Evolutionary conservation across 2,888 invertebrate genomes (phyloP).

Genomic region (Ditula angustiorana): DNA sequence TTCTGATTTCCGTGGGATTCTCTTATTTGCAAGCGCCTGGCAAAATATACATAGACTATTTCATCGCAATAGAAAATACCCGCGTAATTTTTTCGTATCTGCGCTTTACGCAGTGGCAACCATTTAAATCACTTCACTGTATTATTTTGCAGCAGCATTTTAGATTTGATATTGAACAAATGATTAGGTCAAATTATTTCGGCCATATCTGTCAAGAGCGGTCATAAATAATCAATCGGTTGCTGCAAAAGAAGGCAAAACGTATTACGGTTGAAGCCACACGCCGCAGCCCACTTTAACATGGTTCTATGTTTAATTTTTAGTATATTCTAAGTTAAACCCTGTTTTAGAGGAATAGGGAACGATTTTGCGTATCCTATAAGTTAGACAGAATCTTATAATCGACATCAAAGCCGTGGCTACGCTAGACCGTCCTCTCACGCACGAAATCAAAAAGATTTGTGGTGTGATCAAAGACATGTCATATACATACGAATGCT

Average conservation of each 20-base stretch:
- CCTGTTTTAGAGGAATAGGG: not conserved
- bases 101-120: no score
- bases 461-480: conserved; percentile 18
- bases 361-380: not conserved
- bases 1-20: no score
- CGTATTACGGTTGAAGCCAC: conserved; percentile 5
- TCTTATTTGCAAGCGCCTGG: no score
- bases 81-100: no score
- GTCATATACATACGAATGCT: not conserved
- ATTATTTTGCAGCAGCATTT: no score
- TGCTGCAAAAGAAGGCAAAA: conserved; percentile 20
- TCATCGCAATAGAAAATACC: no score
- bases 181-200: no score
- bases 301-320: not conserved
- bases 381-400: not conserved
- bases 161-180: no score
- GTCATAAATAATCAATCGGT: conserved; percentile 30
- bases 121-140: no score
- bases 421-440: conserved; percentile 1
- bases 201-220: not conserved
- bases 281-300: not conserved
- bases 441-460: conserved; percentile 35
- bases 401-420: conserved; percentile 26
- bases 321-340: not conserved
- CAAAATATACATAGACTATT: no score